These are phyloP conservation scores for Eupithecia subfuscata DNA, from an alignment of 2,888 invertebrate species.

Conservation along the genomic window DNA sequence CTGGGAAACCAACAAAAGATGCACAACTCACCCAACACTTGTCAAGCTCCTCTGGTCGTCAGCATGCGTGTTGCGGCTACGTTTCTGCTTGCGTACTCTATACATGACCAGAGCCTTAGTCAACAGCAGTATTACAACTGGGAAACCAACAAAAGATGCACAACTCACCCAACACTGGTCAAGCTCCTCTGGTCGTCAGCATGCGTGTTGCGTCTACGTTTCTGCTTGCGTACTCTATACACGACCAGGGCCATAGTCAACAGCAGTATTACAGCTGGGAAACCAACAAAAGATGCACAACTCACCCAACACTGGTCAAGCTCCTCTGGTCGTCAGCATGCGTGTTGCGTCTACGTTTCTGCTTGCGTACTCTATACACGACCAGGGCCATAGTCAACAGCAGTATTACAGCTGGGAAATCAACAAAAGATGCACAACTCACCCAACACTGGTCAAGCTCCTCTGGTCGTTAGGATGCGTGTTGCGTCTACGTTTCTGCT, in stretches of 20 bases:
- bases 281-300: too few relatives aligned
- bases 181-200: constrained; percentile 90
- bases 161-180: constrained; percentile 88
- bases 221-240: constrained; percentile 91
- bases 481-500: constrained; percentile 89
- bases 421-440: too few relatives aligned
- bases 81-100: constrained; percentile 81
- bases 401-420: too few relatives aligned
- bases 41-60: constrained; percentile 83
- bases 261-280: too few relatives aligned
- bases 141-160: neutral
- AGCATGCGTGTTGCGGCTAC: constrained; percentile 86
- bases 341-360: too few relatives aligned
- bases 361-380: too few relatives aligned
- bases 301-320: too few relatives aligned
- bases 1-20: neutral
- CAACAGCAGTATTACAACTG: neutral
- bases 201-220: constrained; percentile 87
- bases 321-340: too few relatives aligned
- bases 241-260: constrained; percentile 92
- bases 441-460: too few relatives aligned
- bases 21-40: constrained; percentile 85
- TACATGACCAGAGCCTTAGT: neutral
- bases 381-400: too few relatives aligned
- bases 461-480: constrained; percentile 65